Evolutionary conservation across 1,140 invertebrate genomes (phyloP).

Genomic region (Rhopalosiphum padi): DNA sequence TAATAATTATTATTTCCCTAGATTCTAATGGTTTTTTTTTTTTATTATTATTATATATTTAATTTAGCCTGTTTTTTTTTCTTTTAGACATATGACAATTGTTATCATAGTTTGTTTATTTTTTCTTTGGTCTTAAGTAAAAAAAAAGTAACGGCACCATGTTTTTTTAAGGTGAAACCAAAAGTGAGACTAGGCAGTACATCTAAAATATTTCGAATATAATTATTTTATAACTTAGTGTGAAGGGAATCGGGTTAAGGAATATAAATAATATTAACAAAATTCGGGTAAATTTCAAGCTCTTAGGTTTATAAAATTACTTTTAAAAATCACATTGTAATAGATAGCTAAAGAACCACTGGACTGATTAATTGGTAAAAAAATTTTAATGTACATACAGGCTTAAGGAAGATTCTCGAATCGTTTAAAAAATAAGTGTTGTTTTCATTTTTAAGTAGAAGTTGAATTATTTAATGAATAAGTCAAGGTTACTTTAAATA

Average conservation of each 20-base stretch:
- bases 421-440: conserved; percentile 60
- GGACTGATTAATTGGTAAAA: conserved; percentile 60
- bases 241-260: conserved; percentile 53
- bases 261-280: conserved; percentile 57
- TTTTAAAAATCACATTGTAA: conserved; percentile 58
- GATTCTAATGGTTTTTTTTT: conserved; percentile 54
- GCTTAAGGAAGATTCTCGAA: conserved; percentile 62
- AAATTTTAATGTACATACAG: conserved; percentile 62
- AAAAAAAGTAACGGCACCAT: conserved; percentile 56
- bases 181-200: conserved; percentile 58
- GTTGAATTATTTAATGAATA: conserved; percentile 58
- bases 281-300: conserved; percentile 56
- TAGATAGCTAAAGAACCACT: conserved; percentile 56
- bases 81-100: conserved; percentile 58
- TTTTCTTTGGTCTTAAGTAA: conserved; percentile 58
- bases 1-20: conserved; percentile 56
- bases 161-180: conserved; percentile 57
- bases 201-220: conserved; percentile 58
- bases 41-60: conserved; percentile 55
- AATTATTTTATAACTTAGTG: conserved; percentile 58
- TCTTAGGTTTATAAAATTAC: conserved; percentile 57
- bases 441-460: conserved; percentile 59
- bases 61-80: conserved; percentile 58
- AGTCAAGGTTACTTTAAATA: conserved; percentile 58
- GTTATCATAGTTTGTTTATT: conserved; percentile 56